Evolutionary conservation across 2,113 vertebrate species (phyloP).

Genomic region (Platycercus adscitus): DNA sequence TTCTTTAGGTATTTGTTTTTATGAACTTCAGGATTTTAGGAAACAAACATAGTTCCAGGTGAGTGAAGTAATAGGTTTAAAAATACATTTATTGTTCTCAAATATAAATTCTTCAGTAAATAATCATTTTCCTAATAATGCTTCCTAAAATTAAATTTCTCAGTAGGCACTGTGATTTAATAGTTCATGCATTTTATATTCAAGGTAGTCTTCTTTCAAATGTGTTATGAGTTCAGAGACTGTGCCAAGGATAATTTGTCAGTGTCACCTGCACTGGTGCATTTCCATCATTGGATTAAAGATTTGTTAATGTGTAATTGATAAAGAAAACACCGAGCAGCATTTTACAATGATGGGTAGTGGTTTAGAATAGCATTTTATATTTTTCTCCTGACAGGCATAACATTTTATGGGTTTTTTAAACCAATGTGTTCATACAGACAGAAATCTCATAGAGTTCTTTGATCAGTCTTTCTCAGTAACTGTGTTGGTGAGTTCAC

Average conservation of each 20-base stretch:
- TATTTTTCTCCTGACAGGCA: slow-evolving; percentile 74
- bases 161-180: slow-evolving; percentile 24
- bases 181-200: slow-evolving; percentile 49
- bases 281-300: slow-evolving; percentile 77
- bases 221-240: slow-evolving; percentile 52
- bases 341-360: slow-evolving; percentile 72
- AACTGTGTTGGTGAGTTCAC: slow-evolving; percentile 40
- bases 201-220: slow-evolving; percentile 47
- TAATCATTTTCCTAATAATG: background rate
- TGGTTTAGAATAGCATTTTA: slow-evolving; percentile 74
- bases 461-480: slow-evolving; percentile 52
- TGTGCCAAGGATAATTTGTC: slow-evolving; percentile 65
- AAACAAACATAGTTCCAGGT: background rate
- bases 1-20: background rate
- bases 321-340: slow-evolving; percentile 78
- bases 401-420: slow-evolving; percentile 76
- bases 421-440: slow-evolving; percentile 58
- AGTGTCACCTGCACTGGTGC: slow-evolving; percentile 58
- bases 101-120: background rate
- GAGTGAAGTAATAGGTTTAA: background rate
- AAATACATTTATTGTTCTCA: background rate
- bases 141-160: slow-evolving; percentile 29
- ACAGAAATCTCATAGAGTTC: slow-evolving; percentile 58
- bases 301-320: slow-evolving; percentile 78
- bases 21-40: background rate